Base-by-base conservation (phyloP, 2,888 invertebrate genomes). In the Drosophila basisetae region DNA sequence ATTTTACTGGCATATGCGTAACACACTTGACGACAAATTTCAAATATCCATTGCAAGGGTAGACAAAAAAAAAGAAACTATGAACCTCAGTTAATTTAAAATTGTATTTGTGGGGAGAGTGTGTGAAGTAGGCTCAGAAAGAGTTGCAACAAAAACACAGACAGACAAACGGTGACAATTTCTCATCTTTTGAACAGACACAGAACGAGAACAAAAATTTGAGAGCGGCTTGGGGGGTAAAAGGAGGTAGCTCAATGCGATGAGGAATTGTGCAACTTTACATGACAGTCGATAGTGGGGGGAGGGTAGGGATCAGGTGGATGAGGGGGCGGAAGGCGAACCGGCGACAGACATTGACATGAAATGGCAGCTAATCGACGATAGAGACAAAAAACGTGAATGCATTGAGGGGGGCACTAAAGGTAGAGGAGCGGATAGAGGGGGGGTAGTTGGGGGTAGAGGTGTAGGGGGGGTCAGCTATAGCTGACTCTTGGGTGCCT, bases 281-380 rank as follows among this genome's bases (percentile, higher is more conserved):
- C 82, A 76, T 71, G 68, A 41, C 39, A 60, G 53, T 13, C 30
- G 30, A 49, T 41, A 41, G 52, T 64, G 50, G 55, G 28, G 7
- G 11, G 47, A 60, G 62, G 7, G 1, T 18, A 54, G 41, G 37
- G 39, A 28, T 39, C n/a, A 62, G 52, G 25, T 13, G 9, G 30
- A 43, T 5, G 18, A 16, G n/a, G 25, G 7, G 4, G 28, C 28
- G 7, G 18, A 37, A 37, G 54, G 31, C 28, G 5, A 47, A 22
- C 58, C 49, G 61, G 41, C 63, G 37, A 72, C 65, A 73, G 87
- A 82, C 78, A 83, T 83, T 87, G 84, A 85, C 84, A 72, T 84
- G 80, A 80, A 76, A 76, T 82, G 87, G 67, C 82, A 75, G 84
- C 85, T 85, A 85, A 85, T 85, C 85, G 85, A 87, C 87, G 74